phyloP scores from a whole-genome alignment of 2,797 vertebrate genomes.

The Myotis pilosus region DNA sequence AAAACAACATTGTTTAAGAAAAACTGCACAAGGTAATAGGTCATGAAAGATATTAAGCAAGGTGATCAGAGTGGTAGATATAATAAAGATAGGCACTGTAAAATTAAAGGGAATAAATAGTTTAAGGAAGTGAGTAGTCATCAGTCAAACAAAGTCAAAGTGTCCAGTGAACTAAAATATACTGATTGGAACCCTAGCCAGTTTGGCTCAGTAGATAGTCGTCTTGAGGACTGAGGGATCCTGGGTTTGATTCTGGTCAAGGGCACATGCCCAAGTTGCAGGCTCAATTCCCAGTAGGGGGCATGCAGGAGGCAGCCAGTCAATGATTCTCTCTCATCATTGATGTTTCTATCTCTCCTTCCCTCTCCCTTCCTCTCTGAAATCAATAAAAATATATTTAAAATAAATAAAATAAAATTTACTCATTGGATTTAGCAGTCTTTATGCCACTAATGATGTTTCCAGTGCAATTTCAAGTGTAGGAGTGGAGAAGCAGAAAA shows the following conservation, averaged over 20 bases:
- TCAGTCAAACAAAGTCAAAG: not conserved
- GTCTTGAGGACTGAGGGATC: no score
- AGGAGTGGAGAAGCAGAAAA: not conserved
- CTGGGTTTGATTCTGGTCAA: no score
- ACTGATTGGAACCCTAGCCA: not conserved
- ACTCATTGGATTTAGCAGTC: not conserved
- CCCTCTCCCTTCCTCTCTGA: no score
- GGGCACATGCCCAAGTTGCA: no score
- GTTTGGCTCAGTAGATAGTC: no score
- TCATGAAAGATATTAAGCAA: not conserved
- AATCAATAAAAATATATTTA: no score
- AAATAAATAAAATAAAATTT: not conserved
- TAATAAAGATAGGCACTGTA: not conserved
- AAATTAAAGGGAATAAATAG: not conserved
- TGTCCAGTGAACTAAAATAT: not conserved
- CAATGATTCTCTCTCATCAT: no score
- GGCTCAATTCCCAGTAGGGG: no score
- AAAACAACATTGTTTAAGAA: not conserved
- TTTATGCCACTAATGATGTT: not conserved
- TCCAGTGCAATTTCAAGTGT: slow-evolving; percentile 14
- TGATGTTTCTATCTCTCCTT: no score
- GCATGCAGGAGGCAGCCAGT: no score
- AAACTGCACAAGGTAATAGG: not conserved
- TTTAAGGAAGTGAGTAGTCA: slow-evolving; percentile 6
- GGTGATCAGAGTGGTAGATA: not conserved